These are phyloP conservation scores for Taxidea taxus DNA, from an alignment of 2,113 vertebrate genomes.

Conservation along the genomic window DNA sequence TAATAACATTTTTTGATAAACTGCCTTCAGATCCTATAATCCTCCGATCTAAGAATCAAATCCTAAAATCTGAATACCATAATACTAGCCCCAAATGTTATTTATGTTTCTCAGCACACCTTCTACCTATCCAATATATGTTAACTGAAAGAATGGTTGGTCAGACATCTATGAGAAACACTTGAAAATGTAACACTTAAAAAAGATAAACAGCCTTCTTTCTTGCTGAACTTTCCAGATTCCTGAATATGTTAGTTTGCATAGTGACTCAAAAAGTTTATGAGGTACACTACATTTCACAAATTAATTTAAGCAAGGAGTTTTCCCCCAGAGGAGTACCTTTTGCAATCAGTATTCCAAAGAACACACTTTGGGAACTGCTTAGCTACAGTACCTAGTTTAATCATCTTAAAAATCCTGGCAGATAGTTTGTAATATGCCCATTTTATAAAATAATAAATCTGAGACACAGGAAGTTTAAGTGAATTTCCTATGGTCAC, in stretches of 20 bases:
- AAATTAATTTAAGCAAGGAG: slow-evolving; percentile 1
- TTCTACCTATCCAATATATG: not conserved
- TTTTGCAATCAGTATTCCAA: not conserved
- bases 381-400: not conserved
- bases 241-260: not conserved
- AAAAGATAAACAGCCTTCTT: not conserved
- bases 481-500: slow-evolving; percentile 44
- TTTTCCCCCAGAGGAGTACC: not conserved
- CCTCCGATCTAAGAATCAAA: not conserved
- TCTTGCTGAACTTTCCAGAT: not conserved
- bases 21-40: not conserved
- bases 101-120: not conserved
- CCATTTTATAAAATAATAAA: slow-evolving; percentile 43
- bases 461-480: slow-evolving; percentile 11
- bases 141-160: not conserved
- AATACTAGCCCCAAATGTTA: not conserved
- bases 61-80: not conserved
- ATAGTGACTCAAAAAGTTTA: not conserved
- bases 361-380: slow-evolving; percentile 3
- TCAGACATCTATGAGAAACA: not conserved
- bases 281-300: not conserved
- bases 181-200: not conserved
- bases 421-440: not conserved
- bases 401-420: slow-evolving; percentile 21
- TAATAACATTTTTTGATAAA: not conserved